These are phyloP conservation scores for Rhagologus leucostigma DNA, from an alignment of 2,113 vertebrate genomes.

Conservation along the genomic window DNA sequence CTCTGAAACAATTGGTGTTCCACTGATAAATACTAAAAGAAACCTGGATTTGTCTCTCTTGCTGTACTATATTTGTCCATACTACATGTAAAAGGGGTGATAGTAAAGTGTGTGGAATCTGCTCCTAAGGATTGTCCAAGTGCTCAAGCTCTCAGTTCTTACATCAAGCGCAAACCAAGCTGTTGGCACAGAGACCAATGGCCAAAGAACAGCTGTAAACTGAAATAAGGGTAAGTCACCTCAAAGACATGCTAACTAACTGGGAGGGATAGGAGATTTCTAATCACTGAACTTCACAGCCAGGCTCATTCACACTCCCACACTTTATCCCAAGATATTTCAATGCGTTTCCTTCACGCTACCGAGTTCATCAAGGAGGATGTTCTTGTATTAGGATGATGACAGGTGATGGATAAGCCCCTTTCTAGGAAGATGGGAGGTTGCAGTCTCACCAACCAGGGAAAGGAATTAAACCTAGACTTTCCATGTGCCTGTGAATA, in stretches of 20 bases:
- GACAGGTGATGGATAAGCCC: background rate
- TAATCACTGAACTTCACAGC: background rate
- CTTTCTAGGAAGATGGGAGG: background rate
- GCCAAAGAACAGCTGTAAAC: background rate
- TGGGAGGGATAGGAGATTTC: background rate
- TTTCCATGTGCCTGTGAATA: background rate
- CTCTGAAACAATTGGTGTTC: background rate
- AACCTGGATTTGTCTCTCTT: background rate
- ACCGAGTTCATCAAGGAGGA: background rate
- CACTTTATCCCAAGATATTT: background rate
- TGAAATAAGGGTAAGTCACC: background rate
- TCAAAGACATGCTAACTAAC: background rate
- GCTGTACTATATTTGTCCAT: background rate
- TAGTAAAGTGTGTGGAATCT: background rate
- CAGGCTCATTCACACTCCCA: background rate
- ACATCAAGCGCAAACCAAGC: background rate
- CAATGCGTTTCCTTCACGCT: accelerated
- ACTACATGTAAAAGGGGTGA: background rate
- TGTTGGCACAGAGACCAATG: background rate
- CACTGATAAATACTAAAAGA: background rate
- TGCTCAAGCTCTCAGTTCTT: background rate
- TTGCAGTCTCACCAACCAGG: background rate
- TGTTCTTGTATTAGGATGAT: background rate
- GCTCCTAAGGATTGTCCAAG: background rate
- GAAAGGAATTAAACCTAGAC: background rate